Conservation (phyloP, 2,113 vertebrate genomes). For the Tupaia tana region DNA sequence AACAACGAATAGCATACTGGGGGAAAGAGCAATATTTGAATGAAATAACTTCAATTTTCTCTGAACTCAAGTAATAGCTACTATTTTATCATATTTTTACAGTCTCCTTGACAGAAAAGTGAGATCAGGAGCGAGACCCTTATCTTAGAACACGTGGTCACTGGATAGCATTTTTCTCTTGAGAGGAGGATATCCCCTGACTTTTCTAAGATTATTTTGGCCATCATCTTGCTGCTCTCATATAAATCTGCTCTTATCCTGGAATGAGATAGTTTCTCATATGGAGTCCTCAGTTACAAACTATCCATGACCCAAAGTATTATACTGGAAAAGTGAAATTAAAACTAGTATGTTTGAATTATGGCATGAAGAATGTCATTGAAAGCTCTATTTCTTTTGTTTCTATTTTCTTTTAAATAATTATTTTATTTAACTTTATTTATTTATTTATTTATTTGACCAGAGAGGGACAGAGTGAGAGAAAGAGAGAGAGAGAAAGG, state of each 20-base stretch:
- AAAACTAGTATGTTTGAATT: conserved; percentile 32
- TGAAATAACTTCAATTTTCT: conserved; percentile 69
- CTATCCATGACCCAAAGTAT: conserved; percentile 69
- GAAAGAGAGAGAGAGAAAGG: too few relatives aligned
- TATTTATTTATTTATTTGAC: too few relatives aligned
- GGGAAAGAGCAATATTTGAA: conserved; percentile 72
- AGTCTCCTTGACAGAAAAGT: conserved; percentile 32
- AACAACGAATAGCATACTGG: neutral
- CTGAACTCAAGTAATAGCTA: conserved; percentile 41
- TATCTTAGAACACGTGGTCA: conserved; percentile 15
- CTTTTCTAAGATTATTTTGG: conserved; percentile 65
- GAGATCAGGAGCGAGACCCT: conserved; percentile 54
- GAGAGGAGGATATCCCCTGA: neutral
- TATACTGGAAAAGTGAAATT: conserved; percentile 65
- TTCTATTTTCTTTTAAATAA: conserved; percentile 40
- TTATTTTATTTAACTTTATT: too few relatives aligned
- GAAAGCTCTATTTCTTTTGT: conserved; percentile 36
- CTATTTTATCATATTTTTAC: conserved; percentile 68
- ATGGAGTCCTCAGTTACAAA: conserved; percentile 40
- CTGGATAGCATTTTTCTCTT: conserved; percentile 53
- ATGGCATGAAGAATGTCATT: conserved; percentile 12
- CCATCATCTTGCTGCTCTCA: conserved; percentile 41
- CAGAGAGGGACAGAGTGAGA: too few relatives aligned
- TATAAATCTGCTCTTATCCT: conserved; percentile 69
- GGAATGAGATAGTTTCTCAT: conserved; percentile 59